Base-by-base conservation (phyloP, 2,888 invertebrate species). In the Lochmaea capreae region DNA sequence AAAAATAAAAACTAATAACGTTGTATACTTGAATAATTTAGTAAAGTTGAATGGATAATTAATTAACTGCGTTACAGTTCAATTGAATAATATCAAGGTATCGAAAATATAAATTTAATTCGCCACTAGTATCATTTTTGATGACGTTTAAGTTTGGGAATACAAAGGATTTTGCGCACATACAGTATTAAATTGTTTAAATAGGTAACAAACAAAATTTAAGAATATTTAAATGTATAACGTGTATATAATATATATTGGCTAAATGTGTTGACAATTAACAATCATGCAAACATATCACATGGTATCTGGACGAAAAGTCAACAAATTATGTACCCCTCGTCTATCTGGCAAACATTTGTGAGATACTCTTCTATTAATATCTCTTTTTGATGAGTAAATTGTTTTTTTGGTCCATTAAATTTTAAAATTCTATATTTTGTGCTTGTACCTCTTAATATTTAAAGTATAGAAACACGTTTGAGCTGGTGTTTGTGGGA, bases 261-360 rank as follows among this genome's bases (percentile, higher is more conserved):
- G 76, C 79, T 80, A 80, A 70, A 72, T 72, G 52, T 54, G 78
- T 73, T 80, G 80, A 79, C 78, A 77, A 78, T 73, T 79, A 79
- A 79, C 79, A 79, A 81, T 79, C 82, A 82, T 82, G 81, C 82
- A 82, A 77, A 82, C 81, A 82, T 83, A 82, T 82, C 83, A 83
- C 82, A 82, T 81, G 79, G 81, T 80, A 77, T 82, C 80, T 82
- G 83, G 83, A 83, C 83, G 83, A 79, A 76, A 67, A 77, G 67
- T 74, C 74, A 76, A 71, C 71, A 68, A 74, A 73, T 73, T 71
- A 73, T 71, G 66, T 70, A 70, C 62, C 18, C 61, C 14, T 33
- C 58, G 43, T 61, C 14, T 46, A 68, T 16, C 68, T 49, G 68
- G 68, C 68, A 68, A 68, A 57, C 16, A 18, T 16, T 18, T 54